Evolutionary conservation across 2,888 invertebrate species (phyloP), one percentile per base, ranked within the genome.

Genomic region (Mythimna albipuncta): DNA sequence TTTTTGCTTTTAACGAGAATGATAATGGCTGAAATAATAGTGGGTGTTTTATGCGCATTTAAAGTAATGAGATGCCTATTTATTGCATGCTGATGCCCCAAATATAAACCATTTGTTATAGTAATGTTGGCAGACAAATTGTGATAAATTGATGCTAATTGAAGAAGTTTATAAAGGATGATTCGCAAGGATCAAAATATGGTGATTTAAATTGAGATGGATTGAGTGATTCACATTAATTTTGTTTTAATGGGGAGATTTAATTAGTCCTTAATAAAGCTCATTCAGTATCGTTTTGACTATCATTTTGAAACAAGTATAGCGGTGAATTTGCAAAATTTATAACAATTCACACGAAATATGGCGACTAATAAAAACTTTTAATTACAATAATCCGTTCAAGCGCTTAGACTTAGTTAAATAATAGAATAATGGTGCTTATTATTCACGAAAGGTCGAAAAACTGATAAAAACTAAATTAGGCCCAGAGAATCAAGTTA

Each of bases 1-100:
- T 81, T 81, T 86, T 85, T 82, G 82, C 77, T 75, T 72, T 81
- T 84, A 82, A 85, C 79, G 72, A 75, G 72, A 81, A 84, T 26
- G 55, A 72, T 69, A 70, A 76, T 77, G 77, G 35, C 62, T 73
- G 69, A 75, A 80, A 76, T 79, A 77, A 86, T 83, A 78, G 70
- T 75, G 55, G 65, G 44, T 69, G 66, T 78, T 84, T 84, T 78
- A 85, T 84, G 77, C 74, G 70, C 74, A 77, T 82, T 81, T 77
- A 75, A 75, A 77, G 76, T 77, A 81, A 84, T 85, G 81, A 79
- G 65, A 85, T 84, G 72, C 68, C 68, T 73, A 61, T 84, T 80
- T 84, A 77, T 82, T 72, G 73, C 69, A 63, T 47, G 63, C 16
- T 72, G 66, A 68, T 69, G 52, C 47, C 52, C 32, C 26, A 68